Conservation (phyloP, 2,888 invertebrate genomes). For the Ferdinandea cuprea region DNA sequence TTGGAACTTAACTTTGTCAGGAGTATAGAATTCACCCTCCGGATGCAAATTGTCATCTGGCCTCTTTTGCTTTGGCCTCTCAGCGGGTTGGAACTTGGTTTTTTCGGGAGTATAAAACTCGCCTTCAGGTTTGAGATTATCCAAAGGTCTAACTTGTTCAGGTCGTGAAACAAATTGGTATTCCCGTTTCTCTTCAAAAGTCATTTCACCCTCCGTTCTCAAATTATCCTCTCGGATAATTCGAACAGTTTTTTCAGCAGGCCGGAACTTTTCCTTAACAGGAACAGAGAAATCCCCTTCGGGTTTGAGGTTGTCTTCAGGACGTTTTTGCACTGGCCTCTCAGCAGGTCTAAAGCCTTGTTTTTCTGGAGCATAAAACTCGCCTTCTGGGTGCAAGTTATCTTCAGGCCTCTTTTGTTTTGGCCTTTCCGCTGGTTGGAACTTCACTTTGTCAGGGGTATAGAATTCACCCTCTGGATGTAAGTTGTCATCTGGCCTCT, state of each 20-base stretch:
- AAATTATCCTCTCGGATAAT: slow-evolving; percentile 84
- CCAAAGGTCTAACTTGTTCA: slow-evolving; percentile 82
- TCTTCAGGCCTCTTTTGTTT: slow-evolving; percentile 82
- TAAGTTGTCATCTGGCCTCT: slow-evolving; percentile 85
- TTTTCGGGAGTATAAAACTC: slow-evolving; percentile 84
- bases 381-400: slow-evolving; percentile 84
- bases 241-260: slow-evolving; percentile 73
- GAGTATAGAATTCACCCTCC: slow-evolving; percentile 84
- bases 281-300: slow-evolving; percentile 85
- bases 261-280: slow-evolving; percentile 82
- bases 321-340: slow-evolving; percentile 81
- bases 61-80: slow-evolving; percentile 83
- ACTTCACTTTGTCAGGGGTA: slow-evolving; percentile 78
- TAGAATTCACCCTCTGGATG: slow-evolving; percentile 85
- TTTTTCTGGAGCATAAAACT: slow-evolving; percentile 83
- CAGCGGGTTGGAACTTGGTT: slow-evolving; percentile 82
- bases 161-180: slow-evolving; percentile 82
- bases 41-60: slow-evolving; percentile 84
- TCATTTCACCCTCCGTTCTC: slow-evolving; percentile 85
- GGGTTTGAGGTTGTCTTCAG: slow-evolving; percentile 84
- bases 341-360: slow-evolving; percentile 80
- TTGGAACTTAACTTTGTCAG: slow-evolving; percentile 79
- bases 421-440: slow-evolving; percentile 83
- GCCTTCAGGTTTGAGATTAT: slow-evolving; percentile 85
- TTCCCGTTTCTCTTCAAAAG: slow-evolving; percentile 82